Base-by-base conservation (phyloP, 2,113 vertebrate species). In the Nyctereutes procyonoides region DNA sequence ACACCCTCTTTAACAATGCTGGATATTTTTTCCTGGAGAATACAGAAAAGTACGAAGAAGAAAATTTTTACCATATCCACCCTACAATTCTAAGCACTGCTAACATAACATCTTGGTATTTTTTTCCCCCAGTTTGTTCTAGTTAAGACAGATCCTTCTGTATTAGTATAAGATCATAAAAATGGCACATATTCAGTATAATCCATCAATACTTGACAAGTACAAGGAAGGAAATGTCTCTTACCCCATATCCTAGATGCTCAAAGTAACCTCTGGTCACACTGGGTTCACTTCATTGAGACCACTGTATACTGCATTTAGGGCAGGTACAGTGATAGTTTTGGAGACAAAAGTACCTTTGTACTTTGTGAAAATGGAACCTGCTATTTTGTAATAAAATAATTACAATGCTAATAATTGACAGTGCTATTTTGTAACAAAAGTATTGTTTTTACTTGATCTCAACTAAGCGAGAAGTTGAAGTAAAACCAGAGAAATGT, bases 111-210 rank as follows among this genome's bases (percentile, higher is more conserved):
- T 71, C 58, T 81, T 17, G 16, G 20, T 32, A 53, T 79, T 65
- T 79, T n/a, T 58, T 51, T 2, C 51, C 62, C 32, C 28, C 17
- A 48, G 7, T 56, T 86, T 71, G 16, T 81, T 60, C 62, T 63
- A 85, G 55, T 74, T 48, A 93, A 73, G 53, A 67, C 4, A 67
- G 32, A 71, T 81, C 5, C 51, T 60, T 82, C 63, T 63, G 4
- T 43, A n/a, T 96, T 85, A 96, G 63, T 48, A 24, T 87, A 65
- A 60, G 79, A 71, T 71, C 51, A 60, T 63, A 51, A 95, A 92
- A 38, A 65, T 9, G 28, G n/a, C 10, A 0, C 38, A 3, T n/a
- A n/a, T 30, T 77, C 12, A 28, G 0, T 88, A 17, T 85, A 80
- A 32, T 85, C 55, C 51, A 3, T 53, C 58, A 43, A 71, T 10